Evolutionary conservation across 2,113 vertebrate species (phyloP).

Genomic region (Pluvianellus socialis): DNA sequence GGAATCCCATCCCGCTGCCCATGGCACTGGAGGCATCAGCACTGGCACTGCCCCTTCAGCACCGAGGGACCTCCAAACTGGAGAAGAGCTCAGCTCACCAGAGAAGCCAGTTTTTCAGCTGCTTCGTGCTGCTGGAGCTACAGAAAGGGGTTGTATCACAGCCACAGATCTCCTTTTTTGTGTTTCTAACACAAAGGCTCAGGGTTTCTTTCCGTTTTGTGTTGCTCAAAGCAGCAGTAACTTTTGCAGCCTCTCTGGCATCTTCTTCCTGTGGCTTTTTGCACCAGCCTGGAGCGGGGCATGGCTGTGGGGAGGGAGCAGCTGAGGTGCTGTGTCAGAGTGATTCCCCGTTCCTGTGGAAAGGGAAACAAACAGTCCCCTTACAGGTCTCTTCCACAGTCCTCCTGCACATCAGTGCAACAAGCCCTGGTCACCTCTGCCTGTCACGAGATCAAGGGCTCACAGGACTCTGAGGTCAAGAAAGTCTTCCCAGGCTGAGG

Average conservation of each 20-base stretch:
- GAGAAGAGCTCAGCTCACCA: not conserved
- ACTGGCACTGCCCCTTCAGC: not conserved
- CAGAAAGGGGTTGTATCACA: not conserved
- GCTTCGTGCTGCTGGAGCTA: not conserved
- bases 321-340: not conserved
- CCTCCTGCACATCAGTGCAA: not conserved
- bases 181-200: not conserved
- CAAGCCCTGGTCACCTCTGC: not conserved
- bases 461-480: not conserved
- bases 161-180: not conserved
- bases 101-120: not conserved
- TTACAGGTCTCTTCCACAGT: not conserved
- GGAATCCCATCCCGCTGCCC: accelerated
- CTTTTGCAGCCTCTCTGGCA: not conserved
- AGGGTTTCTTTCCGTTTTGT: not conserved
- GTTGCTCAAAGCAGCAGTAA: not conserved
- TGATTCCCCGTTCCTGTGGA: not conserved
- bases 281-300: not conserved
- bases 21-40: not conserved
- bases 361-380: not conserved
- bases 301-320: not conserved
- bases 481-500: not conserved
- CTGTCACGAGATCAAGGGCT: not conserved
- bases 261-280: not conserved
- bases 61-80: accelerated